Evolutionary conservation across 2,113 vertebrate genomes (phyloP), one percentile per base, ranked within the genome.

Genomic region (Typhlomys cinereus): DNA sequence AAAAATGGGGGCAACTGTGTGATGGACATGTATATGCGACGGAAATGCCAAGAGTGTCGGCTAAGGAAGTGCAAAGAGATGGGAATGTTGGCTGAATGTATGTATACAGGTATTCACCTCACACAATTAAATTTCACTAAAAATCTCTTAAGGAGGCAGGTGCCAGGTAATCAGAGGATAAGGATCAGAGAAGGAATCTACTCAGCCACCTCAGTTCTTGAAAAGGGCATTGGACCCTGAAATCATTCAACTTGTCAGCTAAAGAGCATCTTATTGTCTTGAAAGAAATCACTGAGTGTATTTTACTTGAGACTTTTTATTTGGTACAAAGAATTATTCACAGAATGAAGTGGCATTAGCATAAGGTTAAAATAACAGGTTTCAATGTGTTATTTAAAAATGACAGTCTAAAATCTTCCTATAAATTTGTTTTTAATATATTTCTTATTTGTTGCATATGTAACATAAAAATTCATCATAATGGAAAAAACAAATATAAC

Each of bases 1-100:
- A 99, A 99, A 97, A 99, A 98, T 0, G 99, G 99, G 34, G 99
- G 99, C 81, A 99, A 98, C 98, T 99, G 99, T 9, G 99, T 99
- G 98, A 99, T 99, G 99, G 99, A 99, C 95, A 99, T 99, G 99
- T 99, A 99, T 95, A 99, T 99, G 99, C 98, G 99, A 67, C 98
- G 99, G 79, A 99, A 99, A 93, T 99, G 99, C 94, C 99, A 99
- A 91, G 99, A 99, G 85, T 99, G 99, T 29, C 98, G 99, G 29
- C 98, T 99, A 29, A 98, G 99, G 96, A 99, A 99, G 92, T 99
- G 99, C 98, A 99, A 98, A 95, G 98, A 99, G 97, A 99, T 99
- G 98, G 99, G 99, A 85, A 99, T 99, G 99, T 98, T 99, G 97
- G 99, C 99, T 95, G 99, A 99, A 98, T 99, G 99, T 99, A 98